Base-by-base conservation (phyloP, 2,888 invertebrate genomes). In the Autographa pulchrina region DNA sequence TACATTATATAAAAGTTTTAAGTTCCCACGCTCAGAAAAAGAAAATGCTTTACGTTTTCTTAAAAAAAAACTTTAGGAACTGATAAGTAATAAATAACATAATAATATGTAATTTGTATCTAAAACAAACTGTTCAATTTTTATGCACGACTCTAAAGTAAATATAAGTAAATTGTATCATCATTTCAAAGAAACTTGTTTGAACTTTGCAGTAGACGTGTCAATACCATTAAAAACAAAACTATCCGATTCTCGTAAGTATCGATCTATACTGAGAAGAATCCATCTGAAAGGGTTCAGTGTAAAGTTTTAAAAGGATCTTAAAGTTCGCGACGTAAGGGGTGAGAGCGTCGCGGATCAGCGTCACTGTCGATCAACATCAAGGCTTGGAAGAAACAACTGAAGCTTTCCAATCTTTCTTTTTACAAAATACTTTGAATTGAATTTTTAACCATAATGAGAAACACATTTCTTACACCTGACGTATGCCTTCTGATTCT, bases 1-100 rank as follows among this genome's bases (percentile, higher is more conserved):
- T 72, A 79, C 25, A 13, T 56, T 7, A 56, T 85, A 70, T 72
- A 58, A 61, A 77, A 70, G 67, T 80, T 80, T 75, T 65, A 72
- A 70, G 62, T 70, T 75, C 65, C 68, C 62, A 75, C 72, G 68
- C 56, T 56, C 48, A 35, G 18, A 18, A 54, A 43, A 38, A 71
- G 43, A 48, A 63, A 75, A 48, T 62, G 18, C 16, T 52, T 32
- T n/a, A n/a, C n/a, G n/a, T n/a, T n/a, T n/a, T n/a, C n/a, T n/a
- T n/a, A n/a, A 48, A 65, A 8, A 13, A 13, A 3, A 13, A 13
- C 41, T 13, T 41, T 41, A 25, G 25, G 2, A 25, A 25, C 25
- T 1, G 25, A 25, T 3, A 25, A 25, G 2, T 25, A 25, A 25
- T 3, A 25, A 25, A 25, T 25, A 25, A 25, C 25, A 25, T 25